A percentile compares a stretch with the other conserved stretches of the same genome.
Evolutionary conservation across 2,888 invertebrate species (phyloP).

Genomic region (Drosophila anomelani): DNA sequence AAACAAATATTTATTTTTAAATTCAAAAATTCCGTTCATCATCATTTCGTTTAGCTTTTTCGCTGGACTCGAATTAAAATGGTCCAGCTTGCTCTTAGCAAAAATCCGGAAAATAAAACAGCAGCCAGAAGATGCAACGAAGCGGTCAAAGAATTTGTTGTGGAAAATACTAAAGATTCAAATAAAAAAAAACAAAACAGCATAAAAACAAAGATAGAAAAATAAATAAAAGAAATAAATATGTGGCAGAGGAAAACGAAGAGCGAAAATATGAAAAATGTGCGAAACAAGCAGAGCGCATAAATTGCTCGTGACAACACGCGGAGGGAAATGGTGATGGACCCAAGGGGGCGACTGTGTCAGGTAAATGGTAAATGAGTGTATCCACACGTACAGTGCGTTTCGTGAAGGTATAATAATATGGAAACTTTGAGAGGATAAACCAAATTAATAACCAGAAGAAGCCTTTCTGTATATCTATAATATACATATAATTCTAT

Average conservation of each 20-base stretch:
- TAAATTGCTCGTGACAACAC: conserved; percentile 71
- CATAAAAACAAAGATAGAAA: conserved; percentile 1
- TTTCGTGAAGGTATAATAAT: not conserved
- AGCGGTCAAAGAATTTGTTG: conserved; percentile 11
- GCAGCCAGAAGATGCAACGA: conserved; percentile 1
- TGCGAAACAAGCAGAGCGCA: conserved; percentile 65
- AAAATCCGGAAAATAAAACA: conserved; percentile 15
- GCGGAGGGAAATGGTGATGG: conserved; percentile 10
- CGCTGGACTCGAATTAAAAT: conserved; percentile 22
- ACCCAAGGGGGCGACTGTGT: conserved; percentile 11
- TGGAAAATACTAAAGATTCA: not conserved
- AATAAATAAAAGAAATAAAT: conserved; percentile 1
- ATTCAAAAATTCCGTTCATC: conserved; percentile 21
- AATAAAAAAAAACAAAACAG: conserved; percentile 7
- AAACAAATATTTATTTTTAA: conserved; percentile 29
- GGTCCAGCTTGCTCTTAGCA: conserved; percentile 11
- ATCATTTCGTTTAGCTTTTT: conserved; percentile 11
- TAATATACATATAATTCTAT: too few species aligned
- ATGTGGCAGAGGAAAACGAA: conserved; percentile 30
- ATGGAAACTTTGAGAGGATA: not conserved
- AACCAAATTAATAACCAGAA: too few species aligned
- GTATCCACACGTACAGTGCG: conserved; percentile 16
- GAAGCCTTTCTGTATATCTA: too few species aligned
- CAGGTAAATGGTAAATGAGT: conserved; percentile 23
- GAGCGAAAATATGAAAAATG: conserved; percentile 66